A percentile compares a stretch with the other conserved stretches of the same genome.
Evolutionary conservation across 2,888 invertebrate genomes (phyloP).

Genomic region (Graphium colonna): DNA sequence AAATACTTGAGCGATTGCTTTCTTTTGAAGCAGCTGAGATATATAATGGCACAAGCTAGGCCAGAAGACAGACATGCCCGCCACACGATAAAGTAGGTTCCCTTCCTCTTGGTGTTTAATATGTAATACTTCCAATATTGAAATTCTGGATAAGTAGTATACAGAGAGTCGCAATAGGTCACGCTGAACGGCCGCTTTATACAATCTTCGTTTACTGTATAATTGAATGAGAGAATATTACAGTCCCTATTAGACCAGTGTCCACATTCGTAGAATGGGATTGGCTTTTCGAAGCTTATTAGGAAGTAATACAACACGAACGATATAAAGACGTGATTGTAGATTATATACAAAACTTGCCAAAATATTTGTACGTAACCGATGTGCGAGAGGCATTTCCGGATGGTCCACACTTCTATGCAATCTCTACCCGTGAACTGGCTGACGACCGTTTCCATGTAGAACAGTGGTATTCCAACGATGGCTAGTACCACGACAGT

Average conservation of each 20-base stretch:
- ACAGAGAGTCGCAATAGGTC: conserved; percentile 44
- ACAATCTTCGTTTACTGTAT: conserved; percentile 57
- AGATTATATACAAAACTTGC: conserved; percentile 45
- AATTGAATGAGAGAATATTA: conserved; percentile 47
- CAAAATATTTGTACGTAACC: conserved; percentile 53
- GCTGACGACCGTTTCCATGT: conserved; percentile 61
- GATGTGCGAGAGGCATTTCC: conserved; percentile 54
- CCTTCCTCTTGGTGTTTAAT: conserved; percentile 27
- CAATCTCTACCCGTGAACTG: conserved; percentile 65
- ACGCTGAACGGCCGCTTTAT: conserved; percentile 33
- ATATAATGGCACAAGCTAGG: conserved; percentile 39
- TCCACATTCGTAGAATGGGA: conserved; percentile 59
- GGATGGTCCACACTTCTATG: conserved; percentile 54
- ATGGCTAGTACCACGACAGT: too few species aligned
- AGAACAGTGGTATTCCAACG: conserved; percentile 58
- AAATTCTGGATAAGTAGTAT: conserved; percentile 55
- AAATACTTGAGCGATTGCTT: conserved; percentile 43
- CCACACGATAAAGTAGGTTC: conserved; percentile 48
- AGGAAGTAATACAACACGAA: conserved; percentile 62
- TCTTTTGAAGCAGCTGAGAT: conserved; percentile 49
- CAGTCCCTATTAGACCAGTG: conserved; percentile 47
- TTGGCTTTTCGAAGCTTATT: conserved; percentile 58
- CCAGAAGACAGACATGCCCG: conserved; percentile 53
- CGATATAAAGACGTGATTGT: conserved; percentile 46
- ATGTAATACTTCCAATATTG: conserved; percentile 55